Evolutionary conservation across 2,888 invertebrate species (phyloP).

Genomic region (Gastracanthus pulcherrimus): DNA sequence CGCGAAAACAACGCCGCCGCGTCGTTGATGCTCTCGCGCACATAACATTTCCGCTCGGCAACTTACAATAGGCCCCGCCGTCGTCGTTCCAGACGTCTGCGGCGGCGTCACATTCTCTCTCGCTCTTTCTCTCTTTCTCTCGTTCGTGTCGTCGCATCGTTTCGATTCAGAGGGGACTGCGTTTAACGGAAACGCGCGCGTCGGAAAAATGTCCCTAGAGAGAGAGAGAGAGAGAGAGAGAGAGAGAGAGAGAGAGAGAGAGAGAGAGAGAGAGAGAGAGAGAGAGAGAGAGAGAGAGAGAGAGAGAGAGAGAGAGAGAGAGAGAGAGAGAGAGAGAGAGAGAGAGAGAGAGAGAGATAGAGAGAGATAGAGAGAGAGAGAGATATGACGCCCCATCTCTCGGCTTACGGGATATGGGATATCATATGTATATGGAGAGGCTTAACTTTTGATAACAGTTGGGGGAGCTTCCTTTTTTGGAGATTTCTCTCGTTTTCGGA

Average conservation of each 20-base stretch:
- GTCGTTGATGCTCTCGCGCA: neutral
- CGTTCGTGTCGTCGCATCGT: no score
- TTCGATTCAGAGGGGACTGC: neutral
- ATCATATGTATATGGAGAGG: neutral
- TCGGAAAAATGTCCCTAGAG: slow-evolving; percentile 15
- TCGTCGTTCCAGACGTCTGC: neutral
- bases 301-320: no score
- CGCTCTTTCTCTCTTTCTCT: neutral
- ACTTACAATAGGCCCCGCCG: slow-evolving; percentile 5
- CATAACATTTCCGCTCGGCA: slow-evolving; percentile 3
- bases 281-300: no score
- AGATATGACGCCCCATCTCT: no score
- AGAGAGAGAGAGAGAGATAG: no score
- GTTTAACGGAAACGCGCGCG: slow-evolving; percentile 22
- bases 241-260: no score
- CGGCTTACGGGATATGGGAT: no score
- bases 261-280: no score
- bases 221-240: neutral
- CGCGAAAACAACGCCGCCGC: neutral
- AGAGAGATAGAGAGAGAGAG: no score
- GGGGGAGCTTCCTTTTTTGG: neutral
- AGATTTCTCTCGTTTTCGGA: neutral
- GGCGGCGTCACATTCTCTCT: neutral
- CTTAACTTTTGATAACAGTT: slow-evolving; percentile 1
- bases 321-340: no score